A percentile compares a stretch with the other conserved stretches of the same genome.
Evolutionary conservation across 2,888 invertebrate genomes (phyloP).

Genomic region (Anthoptus insignis): DNA sequence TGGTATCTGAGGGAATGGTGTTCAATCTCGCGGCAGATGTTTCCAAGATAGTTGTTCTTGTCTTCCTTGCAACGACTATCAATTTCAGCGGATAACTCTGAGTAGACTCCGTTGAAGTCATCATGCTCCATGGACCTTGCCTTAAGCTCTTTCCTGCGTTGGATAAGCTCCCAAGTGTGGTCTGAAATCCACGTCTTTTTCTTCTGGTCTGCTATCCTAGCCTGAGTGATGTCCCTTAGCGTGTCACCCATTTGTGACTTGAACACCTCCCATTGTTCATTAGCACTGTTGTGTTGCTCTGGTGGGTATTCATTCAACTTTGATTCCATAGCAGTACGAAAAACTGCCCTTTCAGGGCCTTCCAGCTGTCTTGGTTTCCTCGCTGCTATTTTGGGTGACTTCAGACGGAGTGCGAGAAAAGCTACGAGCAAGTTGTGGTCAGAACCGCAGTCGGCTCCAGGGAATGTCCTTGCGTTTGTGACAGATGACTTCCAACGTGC

Average conservation of each 20-base stretch:
- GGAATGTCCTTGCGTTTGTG: conserved; percentile 4
- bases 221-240: background rate
- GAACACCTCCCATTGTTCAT: background rate
- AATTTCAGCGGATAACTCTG: too few relatives aligned
- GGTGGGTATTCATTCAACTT: background rate
- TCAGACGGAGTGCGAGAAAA: background rate
- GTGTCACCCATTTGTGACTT: background rate
- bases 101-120: too few relatives aligned
- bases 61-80: too few relatives aligned
- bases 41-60: too few relatives aligned
- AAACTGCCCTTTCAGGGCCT: background rate
- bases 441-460: conserved; percentile 6
- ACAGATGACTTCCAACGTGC: conserved; percentile 31
- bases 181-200: background rate
- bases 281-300: too few relatives aligned
- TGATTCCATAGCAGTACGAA: background rate
- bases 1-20: too few relatives aligned
- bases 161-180: background rate
- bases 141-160: too few relatives aligned
- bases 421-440: conserved; percentile 13
- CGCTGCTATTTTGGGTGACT: background rate
- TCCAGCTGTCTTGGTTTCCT: background rate
- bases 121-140: too few relatives aligned
- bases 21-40: too few relatives aligned
- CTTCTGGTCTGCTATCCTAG: background rate